Evolutionary conservation across 2,888 invertebrate genomes (phyloP).

Genomic region (Drosophila bunnanda): DNA sequence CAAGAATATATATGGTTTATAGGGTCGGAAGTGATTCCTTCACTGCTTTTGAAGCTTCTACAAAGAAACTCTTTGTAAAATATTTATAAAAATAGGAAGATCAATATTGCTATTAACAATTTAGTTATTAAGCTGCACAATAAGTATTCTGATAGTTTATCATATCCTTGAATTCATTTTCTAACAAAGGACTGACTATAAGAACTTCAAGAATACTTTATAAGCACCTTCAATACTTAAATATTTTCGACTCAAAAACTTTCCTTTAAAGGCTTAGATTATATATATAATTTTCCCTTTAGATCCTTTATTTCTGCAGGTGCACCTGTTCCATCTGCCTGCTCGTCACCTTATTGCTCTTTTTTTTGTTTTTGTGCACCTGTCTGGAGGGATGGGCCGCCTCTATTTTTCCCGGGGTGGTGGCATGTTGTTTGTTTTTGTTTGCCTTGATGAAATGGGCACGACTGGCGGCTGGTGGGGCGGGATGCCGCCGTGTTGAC

Average conservation of each 20-base stretch:
- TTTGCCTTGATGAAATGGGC: conserved; percentile 73
- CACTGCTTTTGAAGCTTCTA: no score
- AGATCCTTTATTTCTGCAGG: not conserved
- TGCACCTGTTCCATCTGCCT: conserved; percentile 16
- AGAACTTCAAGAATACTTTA: not conserved
- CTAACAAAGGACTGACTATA: no score
- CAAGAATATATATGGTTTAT: no score
- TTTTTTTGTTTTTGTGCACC: conserved; percentile 64
- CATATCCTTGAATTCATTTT: no score
- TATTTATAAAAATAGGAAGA: no score
- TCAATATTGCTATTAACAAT: no score
- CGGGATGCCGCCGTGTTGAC: conserved; percentile 51
- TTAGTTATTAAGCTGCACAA: no score
- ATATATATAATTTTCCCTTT: not conserved
- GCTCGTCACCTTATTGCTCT: conserved; percentile 49
- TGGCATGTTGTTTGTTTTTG: conserved; percentile 63
- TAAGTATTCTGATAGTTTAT: no score
- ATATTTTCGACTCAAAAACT: not conserved
- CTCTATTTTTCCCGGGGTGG: conserved; percentile 15
- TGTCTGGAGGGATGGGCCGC: not conserved
- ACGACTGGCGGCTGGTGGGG: conserved; percentile 41
- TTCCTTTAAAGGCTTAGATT: not conserved
- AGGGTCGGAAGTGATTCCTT: no score
- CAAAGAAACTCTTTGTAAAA: no score
- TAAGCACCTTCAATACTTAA: not conserved